phyloP scores from a whole-genome alignment of 2,797 vertebrate species.

The Sebastes alutus region DNA sequence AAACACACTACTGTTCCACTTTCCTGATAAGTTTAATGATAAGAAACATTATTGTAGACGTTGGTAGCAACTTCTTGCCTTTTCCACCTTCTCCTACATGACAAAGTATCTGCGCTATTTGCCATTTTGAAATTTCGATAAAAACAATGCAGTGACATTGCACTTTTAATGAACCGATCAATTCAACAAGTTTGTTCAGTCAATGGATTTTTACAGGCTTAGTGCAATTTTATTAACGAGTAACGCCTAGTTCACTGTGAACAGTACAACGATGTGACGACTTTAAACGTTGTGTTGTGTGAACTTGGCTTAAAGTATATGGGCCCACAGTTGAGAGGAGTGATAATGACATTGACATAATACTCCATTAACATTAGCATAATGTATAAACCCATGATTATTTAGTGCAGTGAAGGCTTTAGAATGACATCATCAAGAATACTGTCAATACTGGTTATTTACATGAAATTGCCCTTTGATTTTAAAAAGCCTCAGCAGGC shows the following conservation, averaged over 20 bases:
- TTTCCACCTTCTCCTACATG: not conserved
- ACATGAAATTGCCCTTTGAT: not conserved
- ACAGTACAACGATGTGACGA: not conserved
- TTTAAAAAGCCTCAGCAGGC: constrained; percentile 2
- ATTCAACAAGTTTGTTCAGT: not conserved
- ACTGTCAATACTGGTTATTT: not conserved
- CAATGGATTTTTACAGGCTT: not conserved
- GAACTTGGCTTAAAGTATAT: not conserved
- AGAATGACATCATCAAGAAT: not conserved
- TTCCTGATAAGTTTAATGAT: not conserved
- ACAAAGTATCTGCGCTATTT: not conserved
- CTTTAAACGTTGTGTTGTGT: not conserved
- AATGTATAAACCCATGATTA: not conserved
- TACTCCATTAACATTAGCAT: not conserved
- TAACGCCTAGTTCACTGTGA: not conserved
- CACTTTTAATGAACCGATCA: not conserved
- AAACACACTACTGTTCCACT: not conserved
- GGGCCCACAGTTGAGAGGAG: not conserved
- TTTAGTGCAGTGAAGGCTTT: not conserved
- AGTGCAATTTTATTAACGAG: not conserved
- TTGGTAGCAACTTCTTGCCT: not conserved
- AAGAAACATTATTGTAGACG: not conserved
- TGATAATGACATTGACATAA: not conserved
- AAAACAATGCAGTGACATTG: not conserved
- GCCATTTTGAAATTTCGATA: not conserved